Conservation (phyloP, 2,113 vertebrate genomes). For the Triplophysa siluroides region DNA sequence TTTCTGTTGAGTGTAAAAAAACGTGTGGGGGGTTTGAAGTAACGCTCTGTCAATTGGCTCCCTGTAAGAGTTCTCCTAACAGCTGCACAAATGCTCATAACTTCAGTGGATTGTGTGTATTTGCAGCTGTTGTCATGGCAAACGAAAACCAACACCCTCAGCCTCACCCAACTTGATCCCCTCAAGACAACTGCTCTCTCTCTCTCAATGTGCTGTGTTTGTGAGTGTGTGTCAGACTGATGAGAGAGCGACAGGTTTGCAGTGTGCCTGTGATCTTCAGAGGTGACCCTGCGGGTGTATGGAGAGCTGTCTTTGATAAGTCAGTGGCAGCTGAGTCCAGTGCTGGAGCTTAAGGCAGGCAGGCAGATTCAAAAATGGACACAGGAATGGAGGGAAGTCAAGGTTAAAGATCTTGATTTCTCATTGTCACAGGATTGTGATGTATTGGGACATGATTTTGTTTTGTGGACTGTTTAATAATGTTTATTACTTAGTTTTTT, state of each 20-base stretch:
- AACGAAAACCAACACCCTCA: constrained; percentile 68
- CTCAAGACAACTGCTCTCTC: constrained; percentile 52
- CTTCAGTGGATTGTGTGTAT: constrained; percentile 51
- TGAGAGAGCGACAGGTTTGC: constrained; percentile 34
- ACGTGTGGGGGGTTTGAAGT: not conserved
- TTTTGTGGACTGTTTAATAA: too few relatives aligned
- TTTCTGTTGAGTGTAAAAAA: not conserved
- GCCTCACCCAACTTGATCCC: constrained; percentile 51
- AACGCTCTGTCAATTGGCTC: constrained; percentile 35
- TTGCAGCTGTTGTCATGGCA: constrained; percentile 69
- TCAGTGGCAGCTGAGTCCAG: constrained; percentile 28
- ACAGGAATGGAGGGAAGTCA: not conserved
- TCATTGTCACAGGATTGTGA: not conserved
- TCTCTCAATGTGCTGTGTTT: constrained; percentile 38
- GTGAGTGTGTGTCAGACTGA: constrained; percentile 35
- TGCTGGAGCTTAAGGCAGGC: constrained; percentile 2
- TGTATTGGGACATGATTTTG: not conserved
- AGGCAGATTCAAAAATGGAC: constrained; percentile 8
- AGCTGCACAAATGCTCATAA: constrained; percentile 61
- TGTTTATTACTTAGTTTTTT: too few relatives aligned
- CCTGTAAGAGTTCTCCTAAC: constrained; percentile 51
- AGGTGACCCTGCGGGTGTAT: constrained; percentile 37
- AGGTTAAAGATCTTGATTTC: constrained; percentile 24
- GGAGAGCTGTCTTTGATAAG: constrained; percentile 40
- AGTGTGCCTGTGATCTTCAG: constrained; percentile 39